Percentiles rank a stretch among this genome's conserved stretches.
phyloP scores from a whole-genome alignment of 2,888 invertebrate genomes.

The Agrochola circellaris region DNA sequence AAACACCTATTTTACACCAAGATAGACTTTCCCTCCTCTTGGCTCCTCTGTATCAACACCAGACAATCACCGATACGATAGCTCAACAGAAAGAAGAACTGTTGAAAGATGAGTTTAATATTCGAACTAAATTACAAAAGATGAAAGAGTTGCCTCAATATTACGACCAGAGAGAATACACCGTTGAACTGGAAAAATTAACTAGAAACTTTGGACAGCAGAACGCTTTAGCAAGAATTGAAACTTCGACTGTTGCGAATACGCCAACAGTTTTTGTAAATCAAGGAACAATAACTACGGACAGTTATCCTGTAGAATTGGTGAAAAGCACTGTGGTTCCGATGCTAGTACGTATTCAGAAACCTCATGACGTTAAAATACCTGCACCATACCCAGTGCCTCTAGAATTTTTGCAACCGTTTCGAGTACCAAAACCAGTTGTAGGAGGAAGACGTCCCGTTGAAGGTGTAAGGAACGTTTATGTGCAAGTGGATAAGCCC shows the following conservation, averaged over 20 bases:
- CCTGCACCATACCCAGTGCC: constrained; percentile 71
- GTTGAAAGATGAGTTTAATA: constrained; percentile 61
- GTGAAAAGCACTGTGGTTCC: constrained; percentile 69
- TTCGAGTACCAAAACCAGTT: constrained; percentile 70
- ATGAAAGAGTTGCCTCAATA: constrained; percentile 77
- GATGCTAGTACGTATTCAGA: constrained; percentile 25
- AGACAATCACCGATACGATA: constrained; percentile 63
- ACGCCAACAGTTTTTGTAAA: constrained; percentile 71
- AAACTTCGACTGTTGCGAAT: constrained; percentile 70
- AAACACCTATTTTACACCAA: constrained; percentile 33
- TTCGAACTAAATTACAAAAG: constrained; percentile 66
- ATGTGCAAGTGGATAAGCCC: constrained; percentile 73
- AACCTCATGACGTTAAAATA: constrained; percentile 68
- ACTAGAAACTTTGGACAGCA: constrained; percentile 74
- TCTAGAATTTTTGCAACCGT: constrained; percentile 69
- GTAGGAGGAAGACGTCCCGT: constrained; percentile 69
- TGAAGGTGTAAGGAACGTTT: constrained; percentile 71
- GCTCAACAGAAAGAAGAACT: constrained; percentile 65
- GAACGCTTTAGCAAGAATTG: constrained; percentile 74
- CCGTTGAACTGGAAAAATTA: constrained; percentile 76
- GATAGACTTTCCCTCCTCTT: constrained; percentile 57
- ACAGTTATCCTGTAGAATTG: constrained; percentile 67
- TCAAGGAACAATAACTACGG: constrained; percentile 68
- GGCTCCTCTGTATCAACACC: constrained; percentile 63
- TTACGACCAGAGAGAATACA: constrained; percentile 76